These are phyloP conservation scores for Tuberolachnus salignus DNA, from an alignment of 2,888 invertebrate species.

Conservation along the genomic window DNA sequence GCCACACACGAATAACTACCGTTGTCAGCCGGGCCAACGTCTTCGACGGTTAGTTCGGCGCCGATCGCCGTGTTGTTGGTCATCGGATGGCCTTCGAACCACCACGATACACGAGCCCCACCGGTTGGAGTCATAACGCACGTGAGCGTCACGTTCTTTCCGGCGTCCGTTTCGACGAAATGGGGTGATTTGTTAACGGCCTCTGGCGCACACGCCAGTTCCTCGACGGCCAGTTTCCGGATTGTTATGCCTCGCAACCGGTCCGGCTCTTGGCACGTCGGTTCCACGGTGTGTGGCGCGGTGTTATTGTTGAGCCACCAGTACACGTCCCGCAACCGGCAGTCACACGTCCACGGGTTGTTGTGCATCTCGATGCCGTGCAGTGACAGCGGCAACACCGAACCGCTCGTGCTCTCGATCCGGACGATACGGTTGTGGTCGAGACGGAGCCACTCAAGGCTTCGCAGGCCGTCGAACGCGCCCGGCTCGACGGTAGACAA, in stretches of 20 bases:
- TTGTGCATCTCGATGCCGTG: constrained; percentile 82
- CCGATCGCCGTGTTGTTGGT: constrained; percentile 76
- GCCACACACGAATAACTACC: constrained; percentile 86
- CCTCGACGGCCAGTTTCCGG: constrained; percentile 71
- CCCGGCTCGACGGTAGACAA: constrained; percentile 77
- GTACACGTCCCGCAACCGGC: constrained; percentile 77
- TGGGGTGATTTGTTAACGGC: constrained; percentile 72
- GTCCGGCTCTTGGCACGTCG: constrained; percentile 75
- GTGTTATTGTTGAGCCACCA: constrained; percentile 75
- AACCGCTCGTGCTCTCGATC: constrained; percentile 73
- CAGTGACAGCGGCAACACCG: constrained; percentile 74
- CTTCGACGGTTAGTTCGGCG: constrained; percentile 79
- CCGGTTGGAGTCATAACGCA: constrained; percentile 83
- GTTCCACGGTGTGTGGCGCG: constrained; percentile 79
- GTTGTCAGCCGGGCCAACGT: constrained; percentile 78
- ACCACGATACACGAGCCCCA: constrained; percentile 82
- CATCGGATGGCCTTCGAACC: constrained; percentile 80
- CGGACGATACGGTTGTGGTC: constrained; percentile 80
- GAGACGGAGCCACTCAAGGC: constrained; percentile 82
- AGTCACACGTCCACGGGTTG: constrained; percentile 90
- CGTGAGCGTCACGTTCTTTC: constrained; percentile 79
- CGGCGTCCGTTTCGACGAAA: constrained; percentile 76
- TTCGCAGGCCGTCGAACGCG: constrained; percentile 80
- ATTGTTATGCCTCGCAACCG: constrained; percentile 73
- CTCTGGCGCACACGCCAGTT: constrained; percentile 82